Evolutionary conservation across 1,140 invertebrate genomes (phyloP), one percentile per base, ranked within the genome.

Genomic region (Diorhabda carinulata): DNA sequence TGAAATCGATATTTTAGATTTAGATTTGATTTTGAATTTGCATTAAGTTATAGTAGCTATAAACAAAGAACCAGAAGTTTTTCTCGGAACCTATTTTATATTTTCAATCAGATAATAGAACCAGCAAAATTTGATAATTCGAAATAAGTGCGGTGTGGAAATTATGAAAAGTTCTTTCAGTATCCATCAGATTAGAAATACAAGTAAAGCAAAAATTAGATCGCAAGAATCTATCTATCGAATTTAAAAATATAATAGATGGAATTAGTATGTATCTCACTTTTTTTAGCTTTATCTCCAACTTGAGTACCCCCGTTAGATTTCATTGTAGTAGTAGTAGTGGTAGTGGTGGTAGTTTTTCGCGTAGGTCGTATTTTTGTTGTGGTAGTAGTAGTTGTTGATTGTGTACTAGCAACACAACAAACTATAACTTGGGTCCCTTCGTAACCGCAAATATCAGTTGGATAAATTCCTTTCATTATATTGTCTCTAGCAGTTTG

Each of bases 401-500:
- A 40, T 47, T 47, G 9, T 9, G 3, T 10, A 44, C n/a, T 10
- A 45, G 68, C 10, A 45, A 44, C 52, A 72, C 77, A 78, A 67
- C 77, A 78, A n/a, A 77, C 74, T 43, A 77, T 74, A 47, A 73
- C 64, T 61, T 68, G 47, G 3, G 65, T 71, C 47, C 71, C 72
- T 62, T 68, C 45, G 67, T 75, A 78, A 5, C 72, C 74, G 66
- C 77, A 78, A 9, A 45, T 68, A 64, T 75, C 56, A 57, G 41
- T 5, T 7, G 76, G 76, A 68, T 61, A 73, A 45, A 64, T 57
- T 41, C 70, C 57, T 64, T 72, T 66, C 59, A 66, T 43, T 40
- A 76, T 4, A n/a, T 69, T 69, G 3, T 61, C 70, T 43, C 67
- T 72, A 40, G 75, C 76, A 25, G 61, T 45, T 60, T 69, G 65